Evolutionary conservation across 2,888 invertebrate species (phyloP), one percentile per base, ranked within the genome.

Genomic region (Ischnus inquisitorius): DNA sequence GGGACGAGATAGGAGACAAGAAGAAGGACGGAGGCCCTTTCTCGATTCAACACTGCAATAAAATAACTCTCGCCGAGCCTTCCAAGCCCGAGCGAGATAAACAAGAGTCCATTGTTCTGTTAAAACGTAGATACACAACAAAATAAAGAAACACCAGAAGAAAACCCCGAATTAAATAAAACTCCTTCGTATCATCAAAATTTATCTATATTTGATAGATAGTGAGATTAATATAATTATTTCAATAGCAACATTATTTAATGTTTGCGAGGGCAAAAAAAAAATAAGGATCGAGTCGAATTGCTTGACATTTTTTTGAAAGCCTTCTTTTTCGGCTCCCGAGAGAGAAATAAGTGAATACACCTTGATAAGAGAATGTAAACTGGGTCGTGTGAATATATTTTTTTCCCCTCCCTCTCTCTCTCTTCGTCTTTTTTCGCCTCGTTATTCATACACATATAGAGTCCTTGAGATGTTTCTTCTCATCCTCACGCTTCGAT

Each of bases 361-460:
- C 51, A 60, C 39, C 12, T 14, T 34, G 60, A 69, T 16, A 57
- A 71, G 65, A 79, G 75, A 79, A 83, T 69, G 69, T 71, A 76
- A 79, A 79, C 71, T 71, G 76, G 75, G 71, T 83, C 54, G 43
- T 79, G 51, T 51, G 60, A 68, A 71, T 79, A 57, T 83, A 71
- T 83, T 68, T 60, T n/a, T 67, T 64, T 74, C 43, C 48, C 34
- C 28, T 71, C 28, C 19, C 14, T 46, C 67, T 22, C 62, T 16
- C 51, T 25, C 48, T 41, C 72, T 22, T 12, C 43, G n/a, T 68
- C 46, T 41, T 60, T 54, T 74, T 41, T 48, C 64, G 5, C 16
- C 25, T 62, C 77, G 34, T 60, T 60, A 60, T 54, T 65, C 22
- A 48, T 67, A 43, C 16, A 46, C 48, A 34, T 28, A 22, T 28